Evolutionary conservation across 2,797 vertebrate genomes (phyloP), one percentile per base, ranked within the genome.

Genomic region (Crocidura indochinensis): DNA sequence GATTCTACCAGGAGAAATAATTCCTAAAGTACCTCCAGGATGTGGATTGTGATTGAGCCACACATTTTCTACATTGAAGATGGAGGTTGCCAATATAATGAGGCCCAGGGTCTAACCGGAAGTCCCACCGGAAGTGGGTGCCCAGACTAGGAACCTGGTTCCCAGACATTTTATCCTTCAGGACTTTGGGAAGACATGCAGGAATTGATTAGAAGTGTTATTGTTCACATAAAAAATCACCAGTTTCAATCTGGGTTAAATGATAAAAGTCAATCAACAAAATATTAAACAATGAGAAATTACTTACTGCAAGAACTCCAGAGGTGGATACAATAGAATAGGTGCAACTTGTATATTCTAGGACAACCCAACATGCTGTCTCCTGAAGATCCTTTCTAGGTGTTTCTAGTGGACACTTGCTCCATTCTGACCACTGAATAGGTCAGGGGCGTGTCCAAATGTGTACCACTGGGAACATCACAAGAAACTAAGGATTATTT

Each of bases 101-200:
- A 79, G 49, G 22, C 27, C 49, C 46, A 49, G 65, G 77, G 19
- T 47, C 90, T 76, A 86, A 27, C 24, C 62, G 62, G 22, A 73
- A 67, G 44, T 84, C 73, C 60, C 62, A 84, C 68, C 53, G 31
- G 62, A 89, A 69, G 14, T 82, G 14, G 19, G 14, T 69, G n/a
- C 53, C 49, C 56, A 26, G 64, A 44, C 27, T 38, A 62, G 76
- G 44, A 91, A 91, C 76, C 46, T 53, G 38, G 56, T 8, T 73
- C 22, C 31, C 24, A 47, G 47, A 46, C 3, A 11, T 73, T 22
- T 67, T 27, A 2, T 65, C 31, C 9, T 20, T 6, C 47, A n/a
- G 27, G 17, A 3, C 47, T 65, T 65, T 65, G 53, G 27, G 20
- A 91, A 49, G 11, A 56, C 4, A 10, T 44, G 46, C 67, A 81